Conservation (phyloP, 2,113 vertebrate genomes). For the Psittacula cyanocephala region DNA sequence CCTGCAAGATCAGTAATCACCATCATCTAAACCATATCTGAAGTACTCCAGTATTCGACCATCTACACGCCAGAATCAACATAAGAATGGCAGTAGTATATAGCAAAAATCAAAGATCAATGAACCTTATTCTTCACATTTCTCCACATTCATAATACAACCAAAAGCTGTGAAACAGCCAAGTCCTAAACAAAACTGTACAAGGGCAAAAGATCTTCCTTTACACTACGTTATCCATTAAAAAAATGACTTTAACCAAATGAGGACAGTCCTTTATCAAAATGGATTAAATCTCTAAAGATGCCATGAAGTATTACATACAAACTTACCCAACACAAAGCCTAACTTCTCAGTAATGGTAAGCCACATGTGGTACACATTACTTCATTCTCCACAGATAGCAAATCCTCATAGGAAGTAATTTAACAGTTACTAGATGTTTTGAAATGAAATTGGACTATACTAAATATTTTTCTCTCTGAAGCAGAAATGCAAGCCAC, state of each 20-base stretch:
- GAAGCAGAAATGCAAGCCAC: neutral
- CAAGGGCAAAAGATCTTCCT: neutral
- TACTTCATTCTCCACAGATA: neutral
- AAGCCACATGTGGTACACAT: neutral
- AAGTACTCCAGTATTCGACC: neutral
- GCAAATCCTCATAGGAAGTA: neutral
- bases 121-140: neutral
- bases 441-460: neutral
- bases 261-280: neutral
- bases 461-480: neutral
- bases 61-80: neutral
- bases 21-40: neutral
- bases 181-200: neutral
- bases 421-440: neutral
- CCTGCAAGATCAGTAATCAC: neutral
- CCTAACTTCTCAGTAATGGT: neutral
- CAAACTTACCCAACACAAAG: neutral
- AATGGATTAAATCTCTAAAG: neutral
- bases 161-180: neutral
- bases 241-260: neutral
- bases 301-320: rapidly evolving
- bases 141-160: rapidly evolving
- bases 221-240: neutral
- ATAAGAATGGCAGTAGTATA: neutral
- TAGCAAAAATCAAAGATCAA: neutral